phyloP scores from a whole-genome alignment of 2,888 invertebrate species.

The Philonicus albiceps region DNA sequence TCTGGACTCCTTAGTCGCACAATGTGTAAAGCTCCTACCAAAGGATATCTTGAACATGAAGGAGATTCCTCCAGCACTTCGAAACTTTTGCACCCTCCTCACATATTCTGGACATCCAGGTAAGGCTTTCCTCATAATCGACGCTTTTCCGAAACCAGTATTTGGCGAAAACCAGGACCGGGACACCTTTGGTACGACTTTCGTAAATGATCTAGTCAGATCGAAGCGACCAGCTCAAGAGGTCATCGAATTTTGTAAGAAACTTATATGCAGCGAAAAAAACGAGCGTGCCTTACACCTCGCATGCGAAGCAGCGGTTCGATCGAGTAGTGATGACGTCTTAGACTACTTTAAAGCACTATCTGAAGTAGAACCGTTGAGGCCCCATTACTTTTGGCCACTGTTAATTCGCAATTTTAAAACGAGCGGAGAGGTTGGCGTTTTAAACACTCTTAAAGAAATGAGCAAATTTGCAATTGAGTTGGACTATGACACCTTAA shows the following conservation, averaged over 20 bases:
- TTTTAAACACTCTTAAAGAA: slow-evolving; percentile 66
- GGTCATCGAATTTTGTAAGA: slow-evolving; percentile 57
- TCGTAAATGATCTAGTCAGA: slow-evolving; percentile 69
- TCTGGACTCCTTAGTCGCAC: slow-evolving; percentile 48
- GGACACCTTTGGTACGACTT: slow-evolving; percentile 67
- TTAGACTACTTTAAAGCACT: slow-evolving; percentile 54
- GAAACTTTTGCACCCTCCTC: slow-evolving; percentile 65
- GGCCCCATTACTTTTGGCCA: slow-evolving; percentile 75
- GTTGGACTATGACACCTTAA: slow-evolving; percentile 69
- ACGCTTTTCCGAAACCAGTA: slow-evolving; percentile 55
- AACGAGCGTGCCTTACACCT: slow-evolving; percentile 63
- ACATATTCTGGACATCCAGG: slow-evolving; percentile 65
- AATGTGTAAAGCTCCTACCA: slow-evolving; percentile 55
- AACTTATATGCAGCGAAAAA: slow-evolving; percentile 54
- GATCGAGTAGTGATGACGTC: slow-evolving; percentile 52
- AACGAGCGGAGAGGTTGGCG: slow-evolving; percentile 65
- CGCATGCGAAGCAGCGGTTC: slow-evolving; percentile 67
- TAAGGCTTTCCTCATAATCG: slow-evolving; percentile 65
- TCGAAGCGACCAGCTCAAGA: slow-evolving; percentile 62
- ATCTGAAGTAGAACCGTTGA: slow-evolving; percentile 54
- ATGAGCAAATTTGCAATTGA: slow-evolving; percentile 67
- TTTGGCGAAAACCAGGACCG: slow-evolving; percentile 63
- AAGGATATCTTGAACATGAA: slow-evolving; percentile 52
- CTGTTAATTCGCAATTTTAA: slow-evolving; percentile 66
- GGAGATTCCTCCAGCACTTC: slow-evolving; percentile 55